Evolutionary conservation across 2,113 vertebrate species (phyloP).

Genomic region (Monarcha castaneiventris): DNA sequence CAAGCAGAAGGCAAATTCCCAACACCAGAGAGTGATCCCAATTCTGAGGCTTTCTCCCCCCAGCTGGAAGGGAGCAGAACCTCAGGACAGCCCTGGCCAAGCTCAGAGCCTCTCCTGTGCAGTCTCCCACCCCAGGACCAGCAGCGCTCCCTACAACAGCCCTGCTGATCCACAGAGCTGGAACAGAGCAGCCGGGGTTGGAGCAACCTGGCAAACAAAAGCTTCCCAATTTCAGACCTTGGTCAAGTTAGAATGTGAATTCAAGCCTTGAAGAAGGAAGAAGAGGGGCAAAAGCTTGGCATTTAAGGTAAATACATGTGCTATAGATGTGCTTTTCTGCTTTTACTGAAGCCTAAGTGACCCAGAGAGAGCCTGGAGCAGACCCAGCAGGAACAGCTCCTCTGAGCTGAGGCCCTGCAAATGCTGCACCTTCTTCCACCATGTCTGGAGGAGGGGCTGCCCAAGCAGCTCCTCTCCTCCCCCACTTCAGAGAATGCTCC

Average conservation of each 20-base stretch:
- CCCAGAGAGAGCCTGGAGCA: not conserved
- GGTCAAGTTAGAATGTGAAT: not conserved
- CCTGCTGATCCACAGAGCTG: not conserved
- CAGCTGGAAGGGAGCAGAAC: not conserved
- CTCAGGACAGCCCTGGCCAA: not conserved
- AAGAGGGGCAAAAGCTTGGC: not conserved
- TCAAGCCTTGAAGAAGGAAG: not conserved
- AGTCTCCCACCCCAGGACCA: not conserved
- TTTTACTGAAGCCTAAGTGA: not conserved
- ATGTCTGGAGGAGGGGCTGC: not conserved
- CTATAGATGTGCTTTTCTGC: not conserved
- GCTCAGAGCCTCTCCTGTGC: not conserved
- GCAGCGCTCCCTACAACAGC: not conserved
- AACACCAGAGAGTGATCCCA: not conserved
- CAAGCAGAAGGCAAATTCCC: not conserved
- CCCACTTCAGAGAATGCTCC: not conserved
- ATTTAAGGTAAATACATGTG: not conserved
- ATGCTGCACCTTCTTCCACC: not conserved
- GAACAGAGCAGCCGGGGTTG: not conserved
- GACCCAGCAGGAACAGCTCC: not conserved
- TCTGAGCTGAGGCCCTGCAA: not conserved
- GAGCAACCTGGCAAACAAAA: not conserved
- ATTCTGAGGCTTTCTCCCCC: not conserved
- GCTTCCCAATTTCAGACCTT: not conserved
- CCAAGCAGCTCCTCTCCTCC: not conserved